phyloP scores from a whole-genome alignment of 2,797 vertebrate genomes.

The Margarornis squamiger region DNA sequence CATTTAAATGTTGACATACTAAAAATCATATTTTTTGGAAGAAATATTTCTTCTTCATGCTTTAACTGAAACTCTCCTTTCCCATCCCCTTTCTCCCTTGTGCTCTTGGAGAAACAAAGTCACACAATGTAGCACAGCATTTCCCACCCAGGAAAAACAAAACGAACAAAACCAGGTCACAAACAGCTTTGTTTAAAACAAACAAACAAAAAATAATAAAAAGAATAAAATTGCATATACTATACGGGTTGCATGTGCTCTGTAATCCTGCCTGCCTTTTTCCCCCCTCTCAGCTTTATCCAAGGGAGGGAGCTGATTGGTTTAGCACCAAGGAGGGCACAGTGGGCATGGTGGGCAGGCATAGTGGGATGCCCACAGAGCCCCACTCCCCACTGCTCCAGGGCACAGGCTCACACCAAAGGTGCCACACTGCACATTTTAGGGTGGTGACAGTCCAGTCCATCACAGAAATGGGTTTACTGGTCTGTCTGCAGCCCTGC shows the following conservation, averaged over 20 bases:
- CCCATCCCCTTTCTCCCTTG: not conserved
- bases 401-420: not conserved
- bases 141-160: not conserved
- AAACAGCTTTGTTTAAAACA: not conserved
- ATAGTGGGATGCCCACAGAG: rapidly evolving
- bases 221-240: not conserved
- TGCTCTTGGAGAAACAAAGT: not conserved
- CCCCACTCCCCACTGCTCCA: rapidly evolving
- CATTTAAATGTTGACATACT: slow-evolving; percentile 60
- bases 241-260: not conserved
- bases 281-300: not conserved
- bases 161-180: not conserved
- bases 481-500: not conserved
- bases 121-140: not conserved
- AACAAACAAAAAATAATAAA: not conserved
- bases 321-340: not conserved
- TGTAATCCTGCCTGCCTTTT: not conserved
- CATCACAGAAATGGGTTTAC: not conserved
- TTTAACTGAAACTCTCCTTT: not conserved
- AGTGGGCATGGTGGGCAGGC: not conserved
- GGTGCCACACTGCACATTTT: not conserved
- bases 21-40: slow-evolving; percentile 34
- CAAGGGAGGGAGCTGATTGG: not conserved
- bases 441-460: too few species aligned
- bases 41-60: not conserved